Conservation (phyloP, 2,888 invertebrate species). For the Prosapia bicincta region DNA sequence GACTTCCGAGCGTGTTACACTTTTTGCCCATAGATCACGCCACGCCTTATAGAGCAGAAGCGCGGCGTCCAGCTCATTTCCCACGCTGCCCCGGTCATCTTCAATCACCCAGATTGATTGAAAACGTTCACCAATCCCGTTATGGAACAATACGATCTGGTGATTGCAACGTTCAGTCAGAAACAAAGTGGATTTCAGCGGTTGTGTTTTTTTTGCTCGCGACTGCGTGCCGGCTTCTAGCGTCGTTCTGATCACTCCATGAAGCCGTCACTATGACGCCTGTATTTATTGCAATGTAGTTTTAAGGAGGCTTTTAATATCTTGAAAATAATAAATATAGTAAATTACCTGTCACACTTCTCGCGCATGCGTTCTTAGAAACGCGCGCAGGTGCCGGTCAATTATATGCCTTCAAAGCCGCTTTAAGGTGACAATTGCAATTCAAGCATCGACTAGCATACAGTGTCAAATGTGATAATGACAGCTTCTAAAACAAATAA, state of each 20-base stretch:
- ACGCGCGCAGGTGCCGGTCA: no score
- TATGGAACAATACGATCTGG: not conserved
- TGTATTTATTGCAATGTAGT: not conserved
- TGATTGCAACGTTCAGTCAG: not conserved
- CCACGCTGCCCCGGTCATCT: not conserved
- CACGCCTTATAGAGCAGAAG: not conserved
- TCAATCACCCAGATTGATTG: not conserved
- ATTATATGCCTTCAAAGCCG: no score
- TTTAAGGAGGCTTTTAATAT: not conserved
- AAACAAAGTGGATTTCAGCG: not conserved
- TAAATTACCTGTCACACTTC: not conserved
- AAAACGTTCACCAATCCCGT: not conserved
- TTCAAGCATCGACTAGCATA: no score
- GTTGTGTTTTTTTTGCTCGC: not conserved
- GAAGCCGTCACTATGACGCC: not conserved
- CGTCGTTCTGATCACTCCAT: not conserved
- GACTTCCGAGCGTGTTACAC: not conserved
- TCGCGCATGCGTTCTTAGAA: no score
- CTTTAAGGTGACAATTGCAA: no score
- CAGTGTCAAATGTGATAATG: no score
- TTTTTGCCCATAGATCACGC: not conserved
- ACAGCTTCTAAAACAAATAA: no score
- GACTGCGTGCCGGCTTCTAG: not conserved
- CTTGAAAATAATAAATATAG: not conserved
- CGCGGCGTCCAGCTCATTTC: not conserved